phyloP scores from a whole-genome alignment of 2,888 invertebrate genomes.

The Zeuzera pyrina region DNA sequence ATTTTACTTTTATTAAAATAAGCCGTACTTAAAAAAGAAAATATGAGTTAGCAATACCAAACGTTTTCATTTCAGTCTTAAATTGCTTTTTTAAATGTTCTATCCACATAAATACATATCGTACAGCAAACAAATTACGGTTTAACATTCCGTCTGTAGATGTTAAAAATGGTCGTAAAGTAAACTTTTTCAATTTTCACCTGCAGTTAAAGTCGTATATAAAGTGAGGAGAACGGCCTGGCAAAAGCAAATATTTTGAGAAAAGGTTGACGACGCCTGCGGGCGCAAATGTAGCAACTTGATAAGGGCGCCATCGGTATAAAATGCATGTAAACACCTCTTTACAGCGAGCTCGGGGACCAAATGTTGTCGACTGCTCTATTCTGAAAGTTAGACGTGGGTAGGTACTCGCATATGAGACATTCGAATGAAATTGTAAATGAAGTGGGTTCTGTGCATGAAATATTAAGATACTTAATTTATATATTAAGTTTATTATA shows the following conservation, averaged over 20 bases:
- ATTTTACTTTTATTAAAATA: no score
- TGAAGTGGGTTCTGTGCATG: no score
- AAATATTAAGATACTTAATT: no score
- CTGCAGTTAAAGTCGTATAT: slow-evolving; percentile 56
- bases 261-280: slow-evolving; percentile 56
- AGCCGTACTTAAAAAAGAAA: no score
- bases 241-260: slow-evolving; percentile 52
- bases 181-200: slow-evolving; percentile 72
- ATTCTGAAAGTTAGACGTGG: slow-evolving; percentile 34
- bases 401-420: no score
- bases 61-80: no score
- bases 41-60: no score
- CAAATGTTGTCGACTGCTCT: slow-evolving; percentile 43
- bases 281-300: slow-evolving; percentile 52
- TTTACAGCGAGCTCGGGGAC: slow-evolving; percentile 37
- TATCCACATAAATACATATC: no score
- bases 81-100: no score
- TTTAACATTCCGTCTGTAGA: slow-evolving; percentile 42
- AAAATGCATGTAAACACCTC: slow-evolving; percentile 67
- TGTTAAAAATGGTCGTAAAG: slow-evolving; percentile 58
- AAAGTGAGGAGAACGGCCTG: slow-evolving; percentile 43
- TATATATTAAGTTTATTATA: no score
- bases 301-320: slow-evolving; percentile 48
- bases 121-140: slow-evolving; percentile 44
- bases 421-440: no score